Conservation (phyloP, 2,113 vertebrate species). For the Ibidorhyncha struthersii region DNA sequence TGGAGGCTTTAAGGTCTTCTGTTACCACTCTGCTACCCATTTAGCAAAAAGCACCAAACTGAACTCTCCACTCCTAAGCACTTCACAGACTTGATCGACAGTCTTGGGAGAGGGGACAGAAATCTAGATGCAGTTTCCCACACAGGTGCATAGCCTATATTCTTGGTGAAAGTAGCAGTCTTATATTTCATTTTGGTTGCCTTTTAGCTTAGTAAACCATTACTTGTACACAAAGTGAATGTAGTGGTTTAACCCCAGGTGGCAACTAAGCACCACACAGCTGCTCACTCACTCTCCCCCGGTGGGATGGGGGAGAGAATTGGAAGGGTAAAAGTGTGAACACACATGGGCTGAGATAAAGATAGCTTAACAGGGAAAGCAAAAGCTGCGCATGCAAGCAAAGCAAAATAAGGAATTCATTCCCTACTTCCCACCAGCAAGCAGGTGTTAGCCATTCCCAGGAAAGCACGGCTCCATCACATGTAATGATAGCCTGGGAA, state of each 20-base stretch:
- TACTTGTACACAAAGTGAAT: neutral
- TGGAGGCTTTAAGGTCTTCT: neutral
- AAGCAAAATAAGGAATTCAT: neutral
- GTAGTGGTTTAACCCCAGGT: neutral
- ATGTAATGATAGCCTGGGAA: rapidly evolving
- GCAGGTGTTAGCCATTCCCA: neutral
- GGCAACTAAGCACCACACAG: neutral
- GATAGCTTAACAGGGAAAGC: neutral
- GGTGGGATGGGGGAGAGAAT: neutral
- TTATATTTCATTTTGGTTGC: neutral
- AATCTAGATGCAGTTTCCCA: neutral
- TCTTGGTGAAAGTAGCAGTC: neutral
- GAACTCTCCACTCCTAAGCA: neutral
- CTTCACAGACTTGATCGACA: neutral
- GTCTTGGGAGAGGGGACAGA: neutral
- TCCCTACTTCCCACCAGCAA: neutral
- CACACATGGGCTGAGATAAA: neutral
- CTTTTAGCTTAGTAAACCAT: neutral
- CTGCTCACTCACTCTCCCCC: neutral
- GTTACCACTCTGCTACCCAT: neutral
- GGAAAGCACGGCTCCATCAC: neutral
- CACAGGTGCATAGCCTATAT: neutral
- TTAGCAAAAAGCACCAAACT: neutral
- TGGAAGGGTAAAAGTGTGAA: neutral
- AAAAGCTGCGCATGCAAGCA: rapidly evolving